phyloP scores from a whole-genome alignment of 1,140 invertebrate genomes.

The Babylonia areolata region DNA sequence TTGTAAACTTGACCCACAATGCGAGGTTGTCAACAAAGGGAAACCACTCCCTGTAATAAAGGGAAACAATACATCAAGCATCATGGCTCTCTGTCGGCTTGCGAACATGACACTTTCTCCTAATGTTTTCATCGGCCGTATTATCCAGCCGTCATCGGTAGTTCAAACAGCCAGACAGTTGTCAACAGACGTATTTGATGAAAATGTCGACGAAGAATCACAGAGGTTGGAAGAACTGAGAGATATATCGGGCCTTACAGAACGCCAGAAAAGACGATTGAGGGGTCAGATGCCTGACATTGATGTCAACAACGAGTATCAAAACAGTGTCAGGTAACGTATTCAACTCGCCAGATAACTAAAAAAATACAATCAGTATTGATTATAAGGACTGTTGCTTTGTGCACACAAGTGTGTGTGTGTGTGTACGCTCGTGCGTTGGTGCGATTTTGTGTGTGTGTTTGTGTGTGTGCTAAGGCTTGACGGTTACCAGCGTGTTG shows the following conservation, averaged over 20 bases:
- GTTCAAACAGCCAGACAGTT: not conserved
- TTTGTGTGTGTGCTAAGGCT: no score
- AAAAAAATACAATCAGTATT: not conserved
- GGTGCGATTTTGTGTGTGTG: not conserved
- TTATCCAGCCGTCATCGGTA: not conserved
- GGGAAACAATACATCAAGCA: not conserved
- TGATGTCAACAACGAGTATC: not conserved
- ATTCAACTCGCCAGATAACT: no score
- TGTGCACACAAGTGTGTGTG: not conserved
- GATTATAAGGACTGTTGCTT: not conserved
- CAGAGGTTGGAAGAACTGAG: slow-evolving; percentile 33
- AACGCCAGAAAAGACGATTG: not conserved
- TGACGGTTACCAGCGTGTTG: no score
- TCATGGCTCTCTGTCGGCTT: not conserved
- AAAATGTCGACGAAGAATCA: not conserved
- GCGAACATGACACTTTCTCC: not conserved
- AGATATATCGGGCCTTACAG: slow-evolving; percentile 40
- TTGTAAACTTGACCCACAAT: slow-evolving; percentile 47
- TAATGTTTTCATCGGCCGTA: not conserved
- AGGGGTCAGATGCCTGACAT: slow-evolving; percentile 15
- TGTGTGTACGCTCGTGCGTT: not conserved
- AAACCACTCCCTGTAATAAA: not conserved
- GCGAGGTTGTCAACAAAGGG: slow-evolving; percentile 32
- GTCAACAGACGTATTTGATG: not conserved
- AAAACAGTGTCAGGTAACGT: not conserved